Evolutionary conservation across 2,888 invertebrate genomes (phyloP), one percentile per base, ranked within the genome.

Genomic region (Onchidella celtica): DNA sequence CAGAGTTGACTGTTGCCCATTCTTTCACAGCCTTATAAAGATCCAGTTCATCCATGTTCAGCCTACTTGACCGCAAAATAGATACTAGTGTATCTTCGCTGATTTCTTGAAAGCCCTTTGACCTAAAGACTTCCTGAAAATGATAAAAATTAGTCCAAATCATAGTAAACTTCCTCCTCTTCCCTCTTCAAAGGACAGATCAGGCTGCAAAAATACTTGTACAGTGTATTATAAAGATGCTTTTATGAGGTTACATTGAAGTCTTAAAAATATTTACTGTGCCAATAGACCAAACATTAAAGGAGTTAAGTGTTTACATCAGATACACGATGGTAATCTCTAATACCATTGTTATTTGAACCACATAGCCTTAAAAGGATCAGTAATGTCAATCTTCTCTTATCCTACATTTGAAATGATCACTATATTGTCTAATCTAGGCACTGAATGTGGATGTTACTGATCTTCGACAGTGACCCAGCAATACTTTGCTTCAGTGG

Each of bases 1-100:
- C 92, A 29, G 91, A 89, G 83, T 90, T 92, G 27, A 91, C 91
- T 3, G 88, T 90, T 27, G 91, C 91, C 92, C 92, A 92, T 76
- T 91, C 90, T 65, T 89, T 88, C 66, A 92, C 87, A 70, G 87
- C 88, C 72, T 85, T 87, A 29, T 88, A 85, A n/a, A 92, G 86
- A 36, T 92, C 91, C 66, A 89, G 65, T 75, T 92, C 92, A 85
- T 92, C 92, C 84, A 92, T 87, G 32, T 84, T 86, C n/a, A 92
- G 87, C 32, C 87, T 86, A 81, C 90, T 88, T 69, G 89, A 89
- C 68, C 84, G 79, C 59, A 92, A 80, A 3, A 91, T 86, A 36
- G 87, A 87, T 36, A 88, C 84, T 68, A 92, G 68, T 1, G 92
- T 90, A 69, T 90, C 91, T 70, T 90, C 90, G n/a, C 91, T 90